Evolutionary conservation across 23 tunicate genomes (phyloP).

Genomic region (Halocynthia aurantium): DNA sequence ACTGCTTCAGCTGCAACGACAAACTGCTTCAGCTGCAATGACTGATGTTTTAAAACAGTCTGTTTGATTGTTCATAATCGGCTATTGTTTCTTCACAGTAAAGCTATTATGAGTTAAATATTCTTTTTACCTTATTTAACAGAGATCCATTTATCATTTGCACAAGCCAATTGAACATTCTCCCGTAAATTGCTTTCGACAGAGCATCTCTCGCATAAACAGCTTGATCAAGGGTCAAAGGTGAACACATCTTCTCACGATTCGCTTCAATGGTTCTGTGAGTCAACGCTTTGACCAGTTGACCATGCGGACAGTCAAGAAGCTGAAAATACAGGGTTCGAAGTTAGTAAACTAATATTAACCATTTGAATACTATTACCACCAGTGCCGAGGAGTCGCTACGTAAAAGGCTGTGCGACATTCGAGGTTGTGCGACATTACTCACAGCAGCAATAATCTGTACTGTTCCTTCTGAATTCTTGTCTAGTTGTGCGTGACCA

Average conservation of each 20-base stretch:
- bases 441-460: conserved; percentile 15
- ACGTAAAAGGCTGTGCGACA: too few relatives aligned
- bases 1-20: too few relatives aligned
- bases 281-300: conserved; percentile 52
- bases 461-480: conserved; percentile 11
- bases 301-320: conserved; percentile 45
- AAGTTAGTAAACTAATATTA: too few relatives aligned
- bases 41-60: too few relatives aligned
- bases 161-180: conserved; percentile 96
- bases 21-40: too few relatives aligned
- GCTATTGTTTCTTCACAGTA: too few relatives aligned
- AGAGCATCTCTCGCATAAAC: conserved; percentile 88
- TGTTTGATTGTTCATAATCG: too few relatives aligned
- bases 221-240: conserved; percentile 75
- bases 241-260: conserved; percentile 76
- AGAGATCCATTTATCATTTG: conserved; percentile 60
- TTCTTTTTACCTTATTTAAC: conserved; percentile 36
- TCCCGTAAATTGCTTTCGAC: conserved; percentile 87
- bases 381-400: too few relatives aligned
- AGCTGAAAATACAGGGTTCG: conserved; percentile 30
- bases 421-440: too few relatives aligned
- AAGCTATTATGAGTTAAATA: too few relatives aligned
- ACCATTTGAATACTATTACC: too few relatives aligned
- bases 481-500: conserved; percentile 43
- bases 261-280: conserved; percentile 88